Evolutionary conservation across 2,113 vertebrate species (phyloP).

Genomic region (Caretta caretta): DNA sequence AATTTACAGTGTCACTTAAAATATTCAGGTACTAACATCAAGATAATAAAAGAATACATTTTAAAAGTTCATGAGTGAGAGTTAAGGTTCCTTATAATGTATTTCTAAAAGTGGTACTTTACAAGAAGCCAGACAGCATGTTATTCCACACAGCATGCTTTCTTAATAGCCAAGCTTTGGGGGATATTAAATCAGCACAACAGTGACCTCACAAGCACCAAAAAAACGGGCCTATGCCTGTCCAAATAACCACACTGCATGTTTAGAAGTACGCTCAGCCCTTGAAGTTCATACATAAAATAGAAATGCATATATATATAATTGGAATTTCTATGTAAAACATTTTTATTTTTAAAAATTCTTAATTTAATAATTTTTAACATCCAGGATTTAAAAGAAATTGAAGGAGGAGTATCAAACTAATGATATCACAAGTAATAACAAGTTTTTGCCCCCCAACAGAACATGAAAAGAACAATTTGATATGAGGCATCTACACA

Average conservation of each 20-base stretch:
- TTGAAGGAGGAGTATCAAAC: accelerated
- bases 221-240: accelerated
- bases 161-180: not conserved
- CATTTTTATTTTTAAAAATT: not conserved
- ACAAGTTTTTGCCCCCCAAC: not conserved
- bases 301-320: not conserved
- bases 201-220: accelerated
- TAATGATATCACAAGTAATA: not conserved
- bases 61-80: accelerated
- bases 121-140: accelerated
- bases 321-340: no score
- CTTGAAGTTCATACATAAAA: not conserved
- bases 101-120: not conserved
- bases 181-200: not conserved
- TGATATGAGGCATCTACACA: conserved; percentile 6
- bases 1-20: accelerated
- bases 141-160: accelerated
- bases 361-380: accelerated
- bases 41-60: accelerated
- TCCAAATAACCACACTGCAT: accelerated
- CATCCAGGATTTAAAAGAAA: not conserved
- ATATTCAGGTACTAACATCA: not conserved
- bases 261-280: accelerated
- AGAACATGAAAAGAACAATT: not conserved
- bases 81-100: not conserved